phyloP scores from a whole-genome alignment of 2,888 invertebrate species.

The Cyclophora punctaria region DNA sequence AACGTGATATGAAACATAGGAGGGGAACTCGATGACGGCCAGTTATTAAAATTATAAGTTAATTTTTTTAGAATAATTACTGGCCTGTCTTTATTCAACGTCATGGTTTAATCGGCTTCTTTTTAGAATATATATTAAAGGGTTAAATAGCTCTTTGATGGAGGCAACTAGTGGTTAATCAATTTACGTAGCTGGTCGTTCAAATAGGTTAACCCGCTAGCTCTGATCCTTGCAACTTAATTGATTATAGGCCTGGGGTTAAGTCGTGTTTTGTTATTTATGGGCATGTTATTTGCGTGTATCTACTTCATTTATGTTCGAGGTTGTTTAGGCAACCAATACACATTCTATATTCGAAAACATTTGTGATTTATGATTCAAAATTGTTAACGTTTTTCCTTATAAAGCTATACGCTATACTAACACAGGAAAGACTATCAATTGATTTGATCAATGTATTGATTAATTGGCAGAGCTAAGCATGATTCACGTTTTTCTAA shows the following conservation, averaged over 20 bases:
- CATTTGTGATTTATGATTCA: too few relatives aligned
- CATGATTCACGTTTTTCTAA: too few relatives aligned
- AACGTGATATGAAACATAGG: conserved; percentile 8
- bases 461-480: too few relatives aligned
- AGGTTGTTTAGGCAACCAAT: too few relatives aligned
- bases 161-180: neutral
- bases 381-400: too few relatives aligned
- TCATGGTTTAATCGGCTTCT: neutral
- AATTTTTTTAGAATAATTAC: neutral
- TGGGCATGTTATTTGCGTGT: neutral
- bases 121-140: neutral
- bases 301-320: too few relatives aligned
- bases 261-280: neutral
- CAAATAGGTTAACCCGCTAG: neutral
- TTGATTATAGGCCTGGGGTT: neutral
- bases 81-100: neutral
- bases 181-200: neutral
- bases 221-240: neutral
- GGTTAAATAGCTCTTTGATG: neutral
- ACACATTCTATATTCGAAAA: too few relatives aligned
- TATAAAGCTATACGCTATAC: too few relatives aligned
- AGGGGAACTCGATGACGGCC: conserved; percentile 11
- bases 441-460: too few relatives aligned
- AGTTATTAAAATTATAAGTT: conserved; percentile 13
- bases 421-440: too few relatives aligned